These are phyloP conservation scores for Rhabdomys pumilio DNA, from an alignment of 2,797 vertebrate genomes.

Conservation along the genomic window DNA sequence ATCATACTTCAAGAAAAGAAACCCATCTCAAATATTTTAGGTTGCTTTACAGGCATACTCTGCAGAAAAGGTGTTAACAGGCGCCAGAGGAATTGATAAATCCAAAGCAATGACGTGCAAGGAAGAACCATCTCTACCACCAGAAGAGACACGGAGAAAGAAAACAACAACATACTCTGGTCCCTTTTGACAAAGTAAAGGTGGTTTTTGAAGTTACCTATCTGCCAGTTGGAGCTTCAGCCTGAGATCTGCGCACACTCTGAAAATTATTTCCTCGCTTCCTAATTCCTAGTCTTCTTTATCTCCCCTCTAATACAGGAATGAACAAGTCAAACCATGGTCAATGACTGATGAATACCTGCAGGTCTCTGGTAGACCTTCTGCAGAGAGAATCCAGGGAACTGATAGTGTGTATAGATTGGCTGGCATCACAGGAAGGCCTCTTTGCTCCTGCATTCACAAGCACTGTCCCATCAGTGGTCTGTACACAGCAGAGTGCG, in stretches of 20 bases:
- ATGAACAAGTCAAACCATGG: neutral
- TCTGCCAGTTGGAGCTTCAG: neutral
- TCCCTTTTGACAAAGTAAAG: neutral
- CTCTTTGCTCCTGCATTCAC: neutral
- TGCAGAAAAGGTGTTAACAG: constrained; percentile 53
- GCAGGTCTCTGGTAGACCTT: neutral
- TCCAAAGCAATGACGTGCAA: constrained; percentile 24
- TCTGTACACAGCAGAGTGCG: neutral
- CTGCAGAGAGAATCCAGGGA: neutral
- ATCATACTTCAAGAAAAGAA: constrained; percentile 52
- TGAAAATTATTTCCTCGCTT: constrained; percentile 11
- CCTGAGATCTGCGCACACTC: constrained; percentile 33
- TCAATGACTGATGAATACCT: neutral
- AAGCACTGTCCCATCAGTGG: neutral
- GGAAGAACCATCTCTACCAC: neutral
- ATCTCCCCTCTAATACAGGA: neutral
- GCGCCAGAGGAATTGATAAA: constrained; percentile 71
- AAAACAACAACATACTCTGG: accelerated
- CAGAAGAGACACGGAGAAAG: neutral
- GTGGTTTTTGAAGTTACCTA: neutral
- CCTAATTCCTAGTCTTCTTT: neutral
- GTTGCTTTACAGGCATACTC: constrained; percentile 64
- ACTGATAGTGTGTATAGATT: neutral
- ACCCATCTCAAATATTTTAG: neutral
- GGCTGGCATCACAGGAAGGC: neutral